Conservation (phyloP, 64 coral and sea anemone genomes). For the Montipora efflorescens region DNA sequence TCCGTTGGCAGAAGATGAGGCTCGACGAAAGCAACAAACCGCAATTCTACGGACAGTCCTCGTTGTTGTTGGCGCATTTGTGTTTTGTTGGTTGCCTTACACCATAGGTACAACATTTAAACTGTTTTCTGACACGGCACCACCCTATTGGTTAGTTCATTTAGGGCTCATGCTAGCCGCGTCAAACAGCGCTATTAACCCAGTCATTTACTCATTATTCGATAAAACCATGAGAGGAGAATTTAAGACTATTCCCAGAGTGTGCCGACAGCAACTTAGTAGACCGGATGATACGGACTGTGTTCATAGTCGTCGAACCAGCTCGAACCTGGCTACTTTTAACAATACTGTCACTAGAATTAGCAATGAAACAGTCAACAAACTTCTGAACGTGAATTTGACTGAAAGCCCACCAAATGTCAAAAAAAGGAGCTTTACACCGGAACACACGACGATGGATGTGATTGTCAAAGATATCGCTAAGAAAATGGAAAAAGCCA, state of each 20-base stretch:
- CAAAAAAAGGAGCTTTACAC: background rate
- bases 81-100: conserved; percentile 81
- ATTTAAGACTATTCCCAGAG: conserved; percentile 13
- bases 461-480: conserved; percentile 4
- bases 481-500: background rate
- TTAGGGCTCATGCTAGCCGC: conserved; percentile 78
- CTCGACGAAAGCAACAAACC: conserved; percentile 57
- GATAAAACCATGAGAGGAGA: conserved; percentile 61
- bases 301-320: background rate
- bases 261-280: conserved; percentile 15
- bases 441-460: background rate
- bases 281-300: background rate
- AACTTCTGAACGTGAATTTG: background rate
- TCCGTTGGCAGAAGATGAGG: background rate
- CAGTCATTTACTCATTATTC: conserved; percentile 78
- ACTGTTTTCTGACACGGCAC: conserved; percentile 57
- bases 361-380: conserved; percentile 42
- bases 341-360: conserved; percentile 23
- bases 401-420: background rate
- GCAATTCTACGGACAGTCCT: conserved; percentile 75
- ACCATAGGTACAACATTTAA: conserved; percentile 81
- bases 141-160: conserved; percentile 82
- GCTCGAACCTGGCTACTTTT: conserved; percentile 18
- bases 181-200: conserved; percentile 72
- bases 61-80: conserved; percentile 70